A percentile compares a stretch with the other conserved stretches of the same genome.
These are phyloP conservation scores for Gymnocypris eckloni DNA, from an alignment of 2,797 vertebrate genomes.

Conservation along the genomic window DNA sequence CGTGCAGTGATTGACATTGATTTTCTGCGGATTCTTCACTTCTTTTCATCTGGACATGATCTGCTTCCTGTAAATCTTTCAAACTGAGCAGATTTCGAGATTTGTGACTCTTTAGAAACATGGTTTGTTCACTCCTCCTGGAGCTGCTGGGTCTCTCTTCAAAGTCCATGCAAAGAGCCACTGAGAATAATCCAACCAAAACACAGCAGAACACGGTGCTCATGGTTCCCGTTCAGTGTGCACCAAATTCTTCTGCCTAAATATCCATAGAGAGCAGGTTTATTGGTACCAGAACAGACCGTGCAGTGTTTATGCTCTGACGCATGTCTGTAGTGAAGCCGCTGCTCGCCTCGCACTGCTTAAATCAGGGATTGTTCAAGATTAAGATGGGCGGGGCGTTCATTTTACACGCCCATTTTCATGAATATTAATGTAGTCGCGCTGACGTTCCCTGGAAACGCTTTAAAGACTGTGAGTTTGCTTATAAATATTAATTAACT, in stretches of 20 bases:
- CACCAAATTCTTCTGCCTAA: not conserved
- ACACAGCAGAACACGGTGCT: constrained; percentile 55
- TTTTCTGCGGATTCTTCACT: constrained; percentile 44
- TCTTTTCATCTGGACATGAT: constrained; percentile 34
- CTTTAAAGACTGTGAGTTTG: not conserved
- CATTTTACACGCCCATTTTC: constrained; percentile 33
- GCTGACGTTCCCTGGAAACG: not conserved
- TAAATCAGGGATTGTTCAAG: constrained; percentile 47
- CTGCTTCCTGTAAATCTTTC: constrained; percentile 45
- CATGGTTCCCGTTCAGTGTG: constrained; percentile 66
- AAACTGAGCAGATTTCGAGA: constrained; percentile 49
- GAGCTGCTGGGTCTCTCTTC: constrained; percentile 12
- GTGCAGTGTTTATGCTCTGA: constrained; percentile 1
- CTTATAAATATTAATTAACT: not conserved
- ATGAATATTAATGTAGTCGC: constrained; percentile 12
- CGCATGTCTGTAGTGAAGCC: constrained; percentile 28
- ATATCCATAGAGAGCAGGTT: constrained; percentile 53
- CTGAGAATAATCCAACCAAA: constrained; percentile 61
- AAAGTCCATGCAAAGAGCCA: constrained; percentile 55
- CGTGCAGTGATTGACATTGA: constrained; percentile 72
- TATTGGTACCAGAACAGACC: constrained; percentile 56
- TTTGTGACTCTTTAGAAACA: constrained; percentile 54
- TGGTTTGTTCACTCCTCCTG: constrained; percentile 18
- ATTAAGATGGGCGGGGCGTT: constrained; percentile 18
- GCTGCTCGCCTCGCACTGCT: constrained; percentile 15